Conservation (phyloP, 2,797 vertebrate species). For the Anabas testudineus region DNA sequence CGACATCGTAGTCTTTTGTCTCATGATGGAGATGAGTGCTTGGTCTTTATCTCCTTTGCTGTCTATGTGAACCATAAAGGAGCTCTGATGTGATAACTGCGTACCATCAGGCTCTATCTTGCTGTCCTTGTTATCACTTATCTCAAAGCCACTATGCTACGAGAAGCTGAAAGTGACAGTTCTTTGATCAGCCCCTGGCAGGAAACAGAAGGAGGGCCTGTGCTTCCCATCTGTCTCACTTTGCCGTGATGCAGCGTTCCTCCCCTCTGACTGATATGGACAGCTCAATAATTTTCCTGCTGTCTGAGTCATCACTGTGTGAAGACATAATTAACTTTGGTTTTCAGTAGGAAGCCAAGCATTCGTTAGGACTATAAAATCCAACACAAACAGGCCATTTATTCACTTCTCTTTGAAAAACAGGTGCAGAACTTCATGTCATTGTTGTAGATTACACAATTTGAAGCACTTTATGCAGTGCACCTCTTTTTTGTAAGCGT, state of each 20-base stretch:
- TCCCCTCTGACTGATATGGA: slow-evolving; percentile 63
- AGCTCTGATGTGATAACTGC: slow-evolving; percentile 9
- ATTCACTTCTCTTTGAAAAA: slow-evolving; percentile 30
- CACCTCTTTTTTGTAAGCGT: slow-evolving; percentile 15
- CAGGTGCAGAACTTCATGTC: slow-evolving; percentile 31
- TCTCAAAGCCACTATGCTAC: slow-evolving; percentile 37
- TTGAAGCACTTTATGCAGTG: slow-evolving; percentile 24
- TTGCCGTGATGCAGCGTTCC: slow-evolving; percentile 35
- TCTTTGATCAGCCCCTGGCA: slow-evolving; percentile 60
- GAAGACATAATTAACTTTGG: slow-evolving; percentile 75
- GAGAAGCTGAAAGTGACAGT: slow-evolving; percentile 66
- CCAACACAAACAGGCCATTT: slow-evolving; percentile 31
- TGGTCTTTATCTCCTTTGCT: slow-evolving; percentile 1
- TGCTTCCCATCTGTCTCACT: slow-evolving; percentile 48
- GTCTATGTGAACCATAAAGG: slow-evolving; percentile 18
- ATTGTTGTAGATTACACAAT: slow-evolving; percentile 26
- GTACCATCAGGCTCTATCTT: slow-evolving; percentile 15
- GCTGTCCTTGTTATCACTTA: slow-evolving; percentile 31
- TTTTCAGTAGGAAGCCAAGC: slow-evolving; percentile 37
- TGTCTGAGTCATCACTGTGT: slow-evolving; percentile 60
- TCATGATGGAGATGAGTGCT: slow-evolving; percentile 15
- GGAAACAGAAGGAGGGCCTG: slow-evolving; percentile 64
- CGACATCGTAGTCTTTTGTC: too few species aligned
- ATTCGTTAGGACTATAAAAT: slow-evolving; percentile 2
- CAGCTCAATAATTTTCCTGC: slow-evolving; percentile 75